Base-by-base conservation (phyloP, 1,140 invertebrate species). In the Choristoneura fumiferana region DNA sequence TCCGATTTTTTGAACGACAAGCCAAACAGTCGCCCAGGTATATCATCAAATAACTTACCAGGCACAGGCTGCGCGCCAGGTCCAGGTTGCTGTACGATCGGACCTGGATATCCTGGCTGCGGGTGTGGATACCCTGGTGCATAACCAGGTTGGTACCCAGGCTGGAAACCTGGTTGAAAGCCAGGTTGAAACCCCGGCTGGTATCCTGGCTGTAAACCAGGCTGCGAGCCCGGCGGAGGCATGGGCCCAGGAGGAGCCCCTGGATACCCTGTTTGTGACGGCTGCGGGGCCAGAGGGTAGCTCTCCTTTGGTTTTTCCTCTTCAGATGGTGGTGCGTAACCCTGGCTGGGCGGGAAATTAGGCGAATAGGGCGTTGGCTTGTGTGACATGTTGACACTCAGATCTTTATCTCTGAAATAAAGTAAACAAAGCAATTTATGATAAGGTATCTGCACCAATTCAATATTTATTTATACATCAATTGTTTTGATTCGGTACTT, bases 71-170 rank as follows among this genome's bases (percentile, higher is more conserved):
- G 76, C 4, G 81, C 71, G 14, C 57, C 76, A 22, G 87, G 86
- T 56, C 58, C 76, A 22, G 87, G 87, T 54, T 90, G 89, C 57
- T 89, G 84, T 4, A 88, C 56, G 4, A 90, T 68, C 43, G 87
- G 84, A 17, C 64, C 67, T 45, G 71, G 57, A 63, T 70, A 64
- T 4, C 65, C 64, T 45, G 62, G 58, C 40, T 80, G 76, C 29
- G 76, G 70, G 17, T 80, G 78, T 40, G 79, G 74, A 38, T 80
- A 84, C 8, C 78, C 80, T 22, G 65, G 63, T 22, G 62, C 59
- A 68, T 58, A 81, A 5, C 65, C 69, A 10, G 63, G 61, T 39
- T 69, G 65, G 17, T 54, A 63, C 2, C 75, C 80, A 38, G 78
- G 81, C 36, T 80, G 75, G 54, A 67, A 83, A 8, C 82, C 82